A percentile compares a stretch with the other conserved stretches of the same genome.
Conservation (phyloP, 30 jellyfish, hydroid and myxozoan genomes). For the Hydractinia echinata region DNA sequence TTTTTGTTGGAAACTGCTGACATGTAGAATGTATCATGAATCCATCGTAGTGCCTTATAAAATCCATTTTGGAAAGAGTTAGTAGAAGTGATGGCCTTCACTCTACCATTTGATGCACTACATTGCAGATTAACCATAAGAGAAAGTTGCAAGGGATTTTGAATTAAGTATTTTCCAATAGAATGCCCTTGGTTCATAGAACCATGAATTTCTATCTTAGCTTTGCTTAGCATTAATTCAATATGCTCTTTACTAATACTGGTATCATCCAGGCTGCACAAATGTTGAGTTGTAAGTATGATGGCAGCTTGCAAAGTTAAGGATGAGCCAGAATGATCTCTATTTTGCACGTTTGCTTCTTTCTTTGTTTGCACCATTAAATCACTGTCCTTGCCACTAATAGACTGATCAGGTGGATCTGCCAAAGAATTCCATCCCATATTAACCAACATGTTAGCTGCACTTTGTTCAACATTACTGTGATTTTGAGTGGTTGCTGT, state of each 20-base stretch:
- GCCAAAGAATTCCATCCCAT: slow-evolving; percentile 38
- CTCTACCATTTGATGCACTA: slow-evolving; percentile 61
- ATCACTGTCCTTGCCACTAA: background rate
- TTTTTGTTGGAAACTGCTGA: slow-evolving; percentile 53
- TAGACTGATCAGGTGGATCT: background rate
- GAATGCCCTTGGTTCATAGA: slow-evolving; percentile 32
- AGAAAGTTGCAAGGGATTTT: slow-evolving; percentile 46
- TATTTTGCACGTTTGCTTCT: slow-evolving; percentile 13
- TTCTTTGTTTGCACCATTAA: background rate
- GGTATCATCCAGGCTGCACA: slow-evolving; percentile 64
- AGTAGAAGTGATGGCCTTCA: slow-evolving; percentile 61
- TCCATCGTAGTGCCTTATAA: slow-evolving; percentile 78
- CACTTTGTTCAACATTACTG: slow-evolving; percentile 69
- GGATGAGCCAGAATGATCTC: slow-evolving; percentile 17
- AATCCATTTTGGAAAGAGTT: slow-evolving; percentile 73
- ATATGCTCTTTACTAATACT: slow-evolving; percentile 61
- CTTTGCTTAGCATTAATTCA: slow-evolving; percentile 61
- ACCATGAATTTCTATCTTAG: slow-evolving; percentile 43
- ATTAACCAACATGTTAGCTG: slow-evolving; percentile 68
- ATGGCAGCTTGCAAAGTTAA: slow-evolving; percentile 62
- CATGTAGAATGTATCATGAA: slow-evolving; percentile 68
- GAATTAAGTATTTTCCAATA: slow-evolving; percentile 19
- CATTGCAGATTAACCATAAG: slow-evolving; percentile 51
- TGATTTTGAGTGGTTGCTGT: slow-evolving; percentile 29
- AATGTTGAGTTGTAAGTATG: slow-evolving; percentile 52